These are phyloP conservation scores for Drosophila barbarae DNA, from an alignment of 2,888 invertebrate species.

Conservation along the genomic window DNA sequence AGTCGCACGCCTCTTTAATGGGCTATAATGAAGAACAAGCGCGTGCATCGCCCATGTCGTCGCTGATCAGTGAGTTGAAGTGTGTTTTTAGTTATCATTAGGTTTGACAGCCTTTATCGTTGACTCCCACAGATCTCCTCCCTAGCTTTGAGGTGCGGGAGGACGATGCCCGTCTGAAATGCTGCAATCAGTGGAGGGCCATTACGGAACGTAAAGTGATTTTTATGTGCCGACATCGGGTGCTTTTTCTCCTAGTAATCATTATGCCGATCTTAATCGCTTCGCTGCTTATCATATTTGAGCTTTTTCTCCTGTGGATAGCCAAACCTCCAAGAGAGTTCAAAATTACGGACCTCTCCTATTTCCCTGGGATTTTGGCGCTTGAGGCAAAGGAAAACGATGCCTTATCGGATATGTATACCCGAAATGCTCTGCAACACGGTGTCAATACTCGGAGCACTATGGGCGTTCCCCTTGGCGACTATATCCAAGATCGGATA, in stretches of 20 bases:
- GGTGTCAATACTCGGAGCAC: not conserved
- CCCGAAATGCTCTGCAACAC: rapidly evolving
- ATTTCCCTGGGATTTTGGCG: not conserved
- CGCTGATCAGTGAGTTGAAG: conserved; percentile 12
- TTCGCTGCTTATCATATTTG: not conserved
- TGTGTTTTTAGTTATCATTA: not conserved
- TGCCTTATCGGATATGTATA: not conserved
- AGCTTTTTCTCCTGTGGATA: rapidly evolving
- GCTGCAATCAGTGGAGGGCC: conserved; percentile 81
- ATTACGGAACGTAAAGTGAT: conserved; percentile 84
- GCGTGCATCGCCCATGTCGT: not conserved
- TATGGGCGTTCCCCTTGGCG: not conserved
- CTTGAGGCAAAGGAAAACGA: not conserved
- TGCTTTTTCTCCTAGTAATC: conserved; percentile 1
- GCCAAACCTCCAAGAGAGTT: rapidly evolving
- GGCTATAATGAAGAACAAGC: not conserved
- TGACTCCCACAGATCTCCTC: conserved; percentile 3
- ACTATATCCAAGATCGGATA: not conserved
- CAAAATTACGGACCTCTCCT: not conserved
- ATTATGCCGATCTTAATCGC: conserved; percentile 78
- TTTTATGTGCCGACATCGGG: conserved; percentile 83
- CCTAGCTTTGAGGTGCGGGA: conserved; percentile 24
- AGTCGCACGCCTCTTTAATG: no score
- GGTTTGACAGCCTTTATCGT: not conserved
- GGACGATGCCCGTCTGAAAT: not conserved